These are phyloP conservation scores for Lypha dubia DNA, from an alignment of 2,888 invertebrate species.

Conservation along the genomic window DNA sequence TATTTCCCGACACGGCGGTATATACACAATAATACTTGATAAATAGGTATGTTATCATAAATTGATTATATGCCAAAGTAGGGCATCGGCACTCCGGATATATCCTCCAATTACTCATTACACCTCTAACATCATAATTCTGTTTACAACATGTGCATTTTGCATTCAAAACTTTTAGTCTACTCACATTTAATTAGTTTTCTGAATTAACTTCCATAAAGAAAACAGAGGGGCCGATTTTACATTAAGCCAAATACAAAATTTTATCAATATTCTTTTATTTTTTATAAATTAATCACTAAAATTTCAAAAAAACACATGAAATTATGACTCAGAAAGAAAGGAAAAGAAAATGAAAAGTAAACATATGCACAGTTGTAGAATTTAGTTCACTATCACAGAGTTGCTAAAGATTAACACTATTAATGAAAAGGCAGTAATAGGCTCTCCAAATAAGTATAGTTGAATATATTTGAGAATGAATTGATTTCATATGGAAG, in stretches of 20 bases:
- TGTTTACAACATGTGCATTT: slow-evolving; percentile 7
- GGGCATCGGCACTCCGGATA: neutral
- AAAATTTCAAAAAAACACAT: neutral
- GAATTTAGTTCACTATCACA: neutral
- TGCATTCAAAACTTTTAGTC: neutral
- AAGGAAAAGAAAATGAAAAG: neutral
- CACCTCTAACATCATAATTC: slow-evolving; percentile 7
- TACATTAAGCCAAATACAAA: neutral
- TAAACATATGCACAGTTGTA: slow-evolving; percentile 26
- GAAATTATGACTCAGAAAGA: neutral
- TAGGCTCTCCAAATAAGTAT: too few species aligned
- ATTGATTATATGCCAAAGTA: neutral
- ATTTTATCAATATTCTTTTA: neutral
- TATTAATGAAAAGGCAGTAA: too few species aligned
- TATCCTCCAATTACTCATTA: neutral
- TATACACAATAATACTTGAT: too few species aligned
- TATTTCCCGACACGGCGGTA: too few species aligned
- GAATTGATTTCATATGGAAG: too few species aligned
- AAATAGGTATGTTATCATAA: too few species aligned
- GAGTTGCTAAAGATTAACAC: neutral
- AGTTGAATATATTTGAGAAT: too few species aligned
- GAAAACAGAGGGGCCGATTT: neutral
- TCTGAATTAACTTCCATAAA: neutral
- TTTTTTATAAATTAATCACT: neutral
- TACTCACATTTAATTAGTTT: neutral